phyloP scores from a whole-genome alignment of 2,797 vertebrate genomes.

The Pseudochirops corinnae region DNA sequence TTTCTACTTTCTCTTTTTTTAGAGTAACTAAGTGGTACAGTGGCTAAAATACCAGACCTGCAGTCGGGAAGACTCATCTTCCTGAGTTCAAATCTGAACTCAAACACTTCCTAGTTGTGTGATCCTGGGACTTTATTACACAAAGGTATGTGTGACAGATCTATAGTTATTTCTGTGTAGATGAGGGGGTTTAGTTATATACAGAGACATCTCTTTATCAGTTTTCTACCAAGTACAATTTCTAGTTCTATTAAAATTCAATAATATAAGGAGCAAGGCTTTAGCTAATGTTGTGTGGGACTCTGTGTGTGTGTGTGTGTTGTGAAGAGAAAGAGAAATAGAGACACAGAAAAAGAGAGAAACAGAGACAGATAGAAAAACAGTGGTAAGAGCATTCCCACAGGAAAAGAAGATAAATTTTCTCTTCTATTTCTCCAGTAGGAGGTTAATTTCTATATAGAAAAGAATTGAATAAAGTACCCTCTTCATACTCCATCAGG shows the following conservation, averaged over 20 bases:
- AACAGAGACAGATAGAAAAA: background rate
- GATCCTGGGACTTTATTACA: background rate
- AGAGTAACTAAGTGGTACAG: too few relatives aligned
- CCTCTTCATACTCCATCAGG: background rate
- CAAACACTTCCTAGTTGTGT: too few relatives aligned
- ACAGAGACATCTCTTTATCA: background rate
- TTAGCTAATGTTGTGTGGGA: background rate
- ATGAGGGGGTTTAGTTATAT: background rate
- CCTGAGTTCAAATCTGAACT: too few relatives aligned
- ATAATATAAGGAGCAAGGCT: background rate
- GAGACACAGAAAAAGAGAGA: background rate
- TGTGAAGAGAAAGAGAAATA: background rate
- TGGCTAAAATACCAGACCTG: too few relatives aligned
- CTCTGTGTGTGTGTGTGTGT: background rate
- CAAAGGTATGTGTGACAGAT: background rate
- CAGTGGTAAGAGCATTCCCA: background rate
- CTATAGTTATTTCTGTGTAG: background rate
- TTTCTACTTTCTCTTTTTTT: too few relatives aligned
- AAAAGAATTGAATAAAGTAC: background rate
- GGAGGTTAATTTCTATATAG: background rate
- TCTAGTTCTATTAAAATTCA: background rate
- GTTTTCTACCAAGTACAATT: background rate
- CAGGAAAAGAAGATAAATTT: background rate
- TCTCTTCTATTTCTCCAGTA: background rate
- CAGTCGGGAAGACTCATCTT: too few relatives aligned